Conservation (phyloP, 2,888 invertebrate species). For the Euclidia mi region DNA sequence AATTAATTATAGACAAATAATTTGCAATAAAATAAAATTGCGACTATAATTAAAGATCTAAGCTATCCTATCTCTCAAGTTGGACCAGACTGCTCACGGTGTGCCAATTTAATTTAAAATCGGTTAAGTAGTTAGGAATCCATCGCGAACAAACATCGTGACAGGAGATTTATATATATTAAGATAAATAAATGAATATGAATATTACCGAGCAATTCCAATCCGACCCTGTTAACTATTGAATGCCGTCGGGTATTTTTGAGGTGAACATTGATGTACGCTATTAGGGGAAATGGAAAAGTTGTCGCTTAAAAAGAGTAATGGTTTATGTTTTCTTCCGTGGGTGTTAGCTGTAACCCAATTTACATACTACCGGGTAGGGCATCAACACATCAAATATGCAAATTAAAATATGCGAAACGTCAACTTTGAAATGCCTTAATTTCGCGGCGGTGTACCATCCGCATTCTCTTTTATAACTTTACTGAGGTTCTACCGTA, state of each 20-base stretch:
- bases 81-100: no score
- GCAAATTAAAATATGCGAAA: constrained; percentile 47
- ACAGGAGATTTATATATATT: no score
- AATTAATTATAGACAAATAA: no score
- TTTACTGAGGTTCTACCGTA: constrained; percentile 11
- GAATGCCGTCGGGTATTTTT: constrained; percentile 66
- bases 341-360: constrained; percentile 23
- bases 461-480: constrained; percentile 16
- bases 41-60: no score
- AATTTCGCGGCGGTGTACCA: constrained; percentile 14
- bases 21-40: no score
- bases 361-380: constrained; percentile 33
- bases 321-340: constrained; percentile 23
- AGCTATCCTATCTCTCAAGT: no score
- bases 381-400: constrained; percentile 37
- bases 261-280: constrained; percentile 62
- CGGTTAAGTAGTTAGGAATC: no score
- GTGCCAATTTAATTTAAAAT: no score
- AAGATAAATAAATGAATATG: no score
- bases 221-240: constrained; percentile 51
- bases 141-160: no score
- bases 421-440: constrained; percentile 36
- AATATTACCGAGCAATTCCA: no score
- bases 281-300: constrained; percentile 77
- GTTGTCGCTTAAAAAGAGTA: constrained; percentile 6